Conservation (phyloP, 37 sponge, comb jelly and placozoan species). For the Spongia lamella region DNA sequence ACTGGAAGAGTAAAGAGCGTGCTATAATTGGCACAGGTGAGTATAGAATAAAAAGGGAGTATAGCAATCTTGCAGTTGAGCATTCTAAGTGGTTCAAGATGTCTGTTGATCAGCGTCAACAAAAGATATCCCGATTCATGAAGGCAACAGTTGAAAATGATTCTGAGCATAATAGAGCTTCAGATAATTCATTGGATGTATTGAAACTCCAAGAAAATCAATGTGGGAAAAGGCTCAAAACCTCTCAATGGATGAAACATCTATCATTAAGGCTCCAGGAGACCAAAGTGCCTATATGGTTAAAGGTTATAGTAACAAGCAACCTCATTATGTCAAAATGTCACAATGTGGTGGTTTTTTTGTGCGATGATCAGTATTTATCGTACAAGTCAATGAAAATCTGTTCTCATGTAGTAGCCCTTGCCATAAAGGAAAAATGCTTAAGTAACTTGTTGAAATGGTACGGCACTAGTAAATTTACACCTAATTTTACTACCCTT, state of each 20-base stretch:
- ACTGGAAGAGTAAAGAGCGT: background rate
- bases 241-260: background rate
- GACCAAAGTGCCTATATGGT: constrained; percentile 15
- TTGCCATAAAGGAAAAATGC: background rate
- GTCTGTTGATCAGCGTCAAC: constrained; percentile 15
- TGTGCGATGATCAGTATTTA: constrained; percentile 32
- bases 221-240: constrained; percentile 8
- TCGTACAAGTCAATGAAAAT: constrained; percentile 21
- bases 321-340: constrained; percentile 12
- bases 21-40: background rate
- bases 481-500: background rate
- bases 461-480: background rate
- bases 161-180: too few relatives aligned
- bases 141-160: background rate
- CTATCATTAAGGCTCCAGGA: constrained; percentile 17
- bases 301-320: background rate
- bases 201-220: background rate
- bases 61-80: background rate
- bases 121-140: constrained; percentile 13
- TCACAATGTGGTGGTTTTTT: constrained; percentile 1
- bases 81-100: constrained; percentile 11
- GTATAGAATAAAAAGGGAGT: background rate
- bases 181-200: background rate
- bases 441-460: background rate
- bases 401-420: constrained; percentile 19